phyloP scores from a whole-genome alignment of 2,797 vertebrate species.

The Danio jaintianensis region DNA sequence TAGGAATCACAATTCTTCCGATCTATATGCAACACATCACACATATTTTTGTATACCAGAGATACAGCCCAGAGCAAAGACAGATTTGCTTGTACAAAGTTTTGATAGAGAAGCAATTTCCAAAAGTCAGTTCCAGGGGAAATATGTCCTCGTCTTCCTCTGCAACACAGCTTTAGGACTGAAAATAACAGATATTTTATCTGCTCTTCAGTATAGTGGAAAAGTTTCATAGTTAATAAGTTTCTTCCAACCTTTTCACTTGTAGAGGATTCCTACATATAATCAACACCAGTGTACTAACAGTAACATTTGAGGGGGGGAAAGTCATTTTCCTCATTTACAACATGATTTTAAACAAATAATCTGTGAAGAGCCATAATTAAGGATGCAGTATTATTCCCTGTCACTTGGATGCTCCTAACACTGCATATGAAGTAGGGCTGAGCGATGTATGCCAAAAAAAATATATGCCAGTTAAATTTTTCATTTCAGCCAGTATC shows the following conservation, averaged over 20 bases:
- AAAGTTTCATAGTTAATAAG: constrained; percentile 50
- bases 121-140: constrained; percentile 59
- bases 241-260: constrained; percentile 23
- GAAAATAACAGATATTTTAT: constrained; percentile 55
- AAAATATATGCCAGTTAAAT: no score
- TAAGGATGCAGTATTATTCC: constrained; percentile 34
- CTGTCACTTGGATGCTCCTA: constrained; percentile 1
- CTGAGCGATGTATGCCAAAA: no score
- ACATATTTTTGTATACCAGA: constrained; percentile 60
- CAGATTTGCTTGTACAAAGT: constrained; percentile 69
- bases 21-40: constrained; percentile 69
- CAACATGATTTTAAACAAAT: neutral
- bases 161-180: constrained; percentile 45
- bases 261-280: constrained; percentile 35
- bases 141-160: constrained; percentile 45
- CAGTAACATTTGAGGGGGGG: neutral
- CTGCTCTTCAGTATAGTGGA: constrained; percentile 42
- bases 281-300: constrained; percentile 16
- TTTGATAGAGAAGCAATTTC: constrained; percentile 63
- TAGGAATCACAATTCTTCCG: constrained; percentile 63
- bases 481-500: no score
- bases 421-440: constrained; percentile 19
- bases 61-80: constrained; percentile 58
- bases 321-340: no score
- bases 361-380: constrained; percentile 38